Evolutionary conservation across 2,797 vertebrate species (phyloP), one percentile per base, ranked within the genome.

Genomic region (Tokudaia tokunoshimensis): DNA sequence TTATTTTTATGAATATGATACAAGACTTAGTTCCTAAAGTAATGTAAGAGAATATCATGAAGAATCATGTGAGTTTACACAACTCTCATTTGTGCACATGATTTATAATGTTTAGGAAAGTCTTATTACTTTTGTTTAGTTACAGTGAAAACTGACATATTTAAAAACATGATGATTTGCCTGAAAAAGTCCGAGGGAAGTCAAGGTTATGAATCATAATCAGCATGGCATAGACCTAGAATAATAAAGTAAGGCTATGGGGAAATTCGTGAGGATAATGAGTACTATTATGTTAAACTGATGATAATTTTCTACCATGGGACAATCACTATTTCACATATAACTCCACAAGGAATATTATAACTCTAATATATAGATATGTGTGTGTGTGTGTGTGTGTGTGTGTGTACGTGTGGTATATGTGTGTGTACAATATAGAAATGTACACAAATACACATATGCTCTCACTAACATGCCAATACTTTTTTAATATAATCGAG

Each of bases 91-190:
- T 83, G 61, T 91, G 83, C 22, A 91, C 22, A n/a, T 65, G 6
- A 59, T 37, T 96, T 91, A 22, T 34, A 70, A 79, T 72, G 37
- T 26, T 14, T 57, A 50, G 29, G 29, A 70, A 90, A 96, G 61
- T 2, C 79, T 61, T 55, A n/a, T 8, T 84, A 65, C 8, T 94
- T 94, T 84, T 57, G 67, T 84, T 96, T 89, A 63, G 3, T 90
- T 90, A 84, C 0, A 81, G 55, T 78, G 89, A 96, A 93, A 91
- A 0, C 7, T 93, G 29, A 10, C 1, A 63, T 87, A 85, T 91
- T 76, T 79, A 11, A 76, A 94, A 96, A 63, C 1, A 34, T 83
- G 84, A 94, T 76, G 26, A 63, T 92, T 91, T 92, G 17, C 24
- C 82, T 55, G 10, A 89, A 11, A 9, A 5, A 10, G 2, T 63